Evolutionary conservation across 2,113 vertebrate genomes (phyloP).

Genomic region (Otolemur garnettii): DNA sequence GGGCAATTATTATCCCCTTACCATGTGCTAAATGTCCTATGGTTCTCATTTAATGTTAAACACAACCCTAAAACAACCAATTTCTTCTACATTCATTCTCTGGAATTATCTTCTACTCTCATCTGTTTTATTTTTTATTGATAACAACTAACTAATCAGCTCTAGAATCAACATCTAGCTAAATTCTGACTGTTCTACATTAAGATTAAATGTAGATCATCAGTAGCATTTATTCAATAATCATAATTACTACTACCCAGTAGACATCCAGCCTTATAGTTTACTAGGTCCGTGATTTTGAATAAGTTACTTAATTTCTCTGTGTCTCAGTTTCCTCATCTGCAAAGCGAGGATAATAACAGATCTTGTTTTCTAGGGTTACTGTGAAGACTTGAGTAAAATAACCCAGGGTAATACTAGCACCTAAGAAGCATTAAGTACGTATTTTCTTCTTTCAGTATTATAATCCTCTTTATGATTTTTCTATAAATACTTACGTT

Average conservation of each 20-base stretch:
- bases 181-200: conserved; percentile 31
- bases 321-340: neutral
- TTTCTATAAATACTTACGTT: neutral
- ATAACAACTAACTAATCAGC: neutral
- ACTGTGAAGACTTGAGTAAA: neutral
- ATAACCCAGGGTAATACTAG: conserved; percentile 38
- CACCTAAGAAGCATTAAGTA: neutral
- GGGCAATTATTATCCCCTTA: conserved; percentile 41
- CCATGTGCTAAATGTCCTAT: conserved; percentile 1
- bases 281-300: neutral
- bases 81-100: neutral
- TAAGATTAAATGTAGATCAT: neutral
- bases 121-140: conserved; percentile 17
- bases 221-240: neutral
- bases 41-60: conserved; percentile 27
- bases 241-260: neutral
- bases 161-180: conserved; percentile 26
- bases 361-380: neutral
- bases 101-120: neutral
- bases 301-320: neutral
- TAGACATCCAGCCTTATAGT: neutral
- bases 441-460: conserved; percentile 40
- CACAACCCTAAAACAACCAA: neutral
- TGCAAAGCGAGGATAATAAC: neutral
- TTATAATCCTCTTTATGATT: neutral